These are phyloP conservation scores for Proterorhinus semilunaris DNA, from an alignment of 2,113 vertebrate genomes.

Conservation along the genomic window DNA sequence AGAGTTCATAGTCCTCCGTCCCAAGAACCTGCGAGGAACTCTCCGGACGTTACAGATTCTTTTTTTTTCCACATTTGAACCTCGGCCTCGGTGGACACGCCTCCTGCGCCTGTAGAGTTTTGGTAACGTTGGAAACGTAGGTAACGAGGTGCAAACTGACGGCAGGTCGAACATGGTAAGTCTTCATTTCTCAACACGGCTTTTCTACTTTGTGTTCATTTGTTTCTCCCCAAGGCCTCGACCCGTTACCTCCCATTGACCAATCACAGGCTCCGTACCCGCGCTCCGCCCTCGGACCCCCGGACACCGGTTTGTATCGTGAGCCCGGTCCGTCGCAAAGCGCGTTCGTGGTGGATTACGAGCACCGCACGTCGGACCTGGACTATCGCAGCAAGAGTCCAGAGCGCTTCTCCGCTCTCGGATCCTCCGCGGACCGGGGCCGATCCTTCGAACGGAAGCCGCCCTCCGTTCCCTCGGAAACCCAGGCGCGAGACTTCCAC, in stretches of 20 bases:
- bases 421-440: background rate
- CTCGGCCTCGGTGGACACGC: no score
- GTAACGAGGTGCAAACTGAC: background rate
- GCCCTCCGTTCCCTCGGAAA: constrained; percentile 54
- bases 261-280: background rate
- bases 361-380: background rate
- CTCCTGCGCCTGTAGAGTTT: background rate
- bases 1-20: no score
- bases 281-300: background rate
- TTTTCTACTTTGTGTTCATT: constrained; percentile 1
- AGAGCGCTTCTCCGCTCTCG: background rate
- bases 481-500: constrained; percentile 74
- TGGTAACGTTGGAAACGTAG: background rate
- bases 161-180: background rate
- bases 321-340: background rate
- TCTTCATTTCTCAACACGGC: background rate
- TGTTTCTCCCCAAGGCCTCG: background rate
- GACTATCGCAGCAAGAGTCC: background rate
- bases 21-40: no score
- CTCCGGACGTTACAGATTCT: no score
- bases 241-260: background rate
- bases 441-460: background rate
- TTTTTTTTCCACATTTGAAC: no score
- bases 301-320: background rate
- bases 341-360: background rate